Conservation (phyloP, 2,888 invertebrate genomes). For the Drosophila emarginata region DNA sequence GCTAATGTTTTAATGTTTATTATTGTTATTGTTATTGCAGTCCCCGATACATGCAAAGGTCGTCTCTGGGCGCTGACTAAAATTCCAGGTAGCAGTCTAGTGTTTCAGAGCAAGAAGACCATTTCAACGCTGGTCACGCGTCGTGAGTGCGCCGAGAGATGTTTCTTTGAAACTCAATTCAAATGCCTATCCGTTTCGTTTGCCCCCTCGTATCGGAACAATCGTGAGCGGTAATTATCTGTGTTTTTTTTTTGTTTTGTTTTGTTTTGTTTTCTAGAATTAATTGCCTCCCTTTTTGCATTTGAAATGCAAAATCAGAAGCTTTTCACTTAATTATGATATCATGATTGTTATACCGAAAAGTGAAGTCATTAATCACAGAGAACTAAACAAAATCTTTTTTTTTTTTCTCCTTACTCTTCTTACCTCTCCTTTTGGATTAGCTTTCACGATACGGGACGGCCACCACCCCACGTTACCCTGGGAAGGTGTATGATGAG, state of each 20-base stretch:
- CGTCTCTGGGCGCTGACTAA: constrained; percentile 90
- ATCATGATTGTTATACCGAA: constrained; percentile 44
- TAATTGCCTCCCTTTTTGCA: constrained; percentile 65
- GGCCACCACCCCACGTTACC: constrained; percentile 54
- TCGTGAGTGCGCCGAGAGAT: constrained; percentile 87
- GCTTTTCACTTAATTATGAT: constrained; percentile 58
- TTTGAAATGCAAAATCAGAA: constrained; percentile 47
- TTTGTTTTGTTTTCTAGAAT: constrained; percentile 28
- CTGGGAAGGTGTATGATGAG: constrained; percentile 88
- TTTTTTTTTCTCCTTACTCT: not conserved
- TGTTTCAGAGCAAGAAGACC: constrained; percentile 86
- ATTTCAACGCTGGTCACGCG: constrained; percentile 86
- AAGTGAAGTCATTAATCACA: constrained; percentile 62
- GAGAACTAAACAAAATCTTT: constrained; percentile 14
- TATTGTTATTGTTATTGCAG: constrained; percentile 72
- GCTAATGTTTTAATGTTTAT: not conserved
- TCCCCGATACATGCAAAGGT: constrained; percentile 84
- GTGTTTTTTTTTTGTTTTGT: constrained; percentile 12
- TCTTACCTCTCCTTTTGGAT: not conserved
- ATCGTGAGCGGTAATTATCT: constrained; percentile 80
- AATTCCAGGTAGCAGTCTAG: constrained; percentile 89
- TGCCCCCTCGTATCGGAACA: constrained; percentile 82
- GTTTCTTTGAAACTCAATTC: constrained; percentile 84
- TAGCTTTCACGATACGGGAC: constrained; percentile 58
- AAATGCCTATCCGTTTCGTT: constrained; percentile 85